Conservation (phyloP, 1,140 invertebrate species). For the Planococcus citri region DNA sequence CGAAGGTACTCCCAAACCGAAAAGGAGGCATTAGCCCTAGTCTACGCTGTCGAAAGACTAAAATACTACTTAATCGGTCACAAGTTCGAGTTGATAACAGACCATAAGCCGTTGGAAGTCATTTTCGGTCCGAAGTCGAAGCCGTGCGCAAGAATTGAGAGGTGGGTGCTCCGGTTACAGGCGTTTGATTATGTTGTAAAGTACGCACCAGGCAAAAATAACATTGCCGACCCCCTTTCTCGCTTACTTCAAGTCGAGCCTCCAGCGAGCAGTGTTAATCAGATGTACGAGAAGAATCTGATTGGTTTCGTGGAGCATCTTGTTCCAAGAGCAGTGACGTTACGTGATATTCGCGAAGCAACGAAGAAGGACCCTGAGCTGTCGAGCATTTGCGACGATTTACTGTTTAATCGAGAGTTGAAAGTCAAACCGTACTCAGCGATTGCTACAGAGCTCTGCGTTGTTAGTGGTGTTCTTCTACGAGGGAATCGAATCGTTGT, state of each 20-base stretch:
- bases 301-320: neutral
- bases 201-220: conserved; percentile 21
- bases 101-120: conserved; percentile 16
- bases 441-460: neutral
- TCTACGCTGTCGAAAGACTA: conserved; percentile 34
- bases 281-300: neutral
- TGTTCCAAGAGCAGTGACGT: neutral
- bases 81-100: conserved; percentile 21
- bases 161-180: conserved; percentile 20
- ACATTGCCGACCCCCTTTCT: neutral
- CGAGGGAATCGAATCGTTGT: conserved; percentile 27
- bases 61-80: conserved; percentile 28
- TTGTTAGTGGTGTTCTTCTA: conserved; percentile 22
- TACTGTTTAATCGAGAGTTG: neutral
- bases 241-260: conserved; percentile 8
- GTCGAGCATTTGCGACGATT: neutral
- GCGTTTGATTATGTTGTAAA: neutral
- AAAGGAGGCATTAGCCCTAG: conserved; percentile 36
- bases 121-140: conserved; percentile 27
- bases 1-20: conserved; percentile 36
- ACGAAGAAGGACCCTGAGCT: neutral
- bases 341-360: neutral
- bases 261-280: neutral
- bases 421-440: neutral
- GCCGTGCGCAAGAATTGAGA: conserved; percentile 28